phyloP scores from a whole-genome alignment of 2,888 invertebrate species.

The Ormyrus rosae region DNA sequence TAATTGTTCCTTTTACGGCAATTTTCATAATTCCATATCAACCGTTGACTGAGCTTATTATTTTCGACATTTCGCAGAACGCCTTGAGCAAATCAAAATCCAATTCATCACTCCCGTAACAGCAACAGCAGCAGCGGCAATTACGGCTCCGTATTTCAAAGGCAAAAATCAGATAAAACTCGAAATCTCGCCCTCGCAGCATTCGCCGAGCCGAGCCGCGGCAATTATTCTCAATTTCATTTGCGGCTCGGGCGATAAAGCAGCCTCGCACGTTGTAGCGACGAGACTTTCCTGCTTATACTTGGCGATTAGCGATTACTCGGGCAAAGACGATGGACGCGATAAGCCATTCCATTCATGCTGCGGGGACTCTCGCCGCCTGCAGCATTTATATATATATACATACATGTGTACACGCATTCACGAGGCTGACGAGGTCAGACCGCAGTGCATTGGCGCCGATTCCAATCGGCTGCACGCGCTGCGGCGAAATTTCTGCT shows the following conservation, averaged over 20 bases:
- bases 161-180: too few relatives aligned
- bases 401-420: neutral
- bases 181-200: too few relatives aligned
- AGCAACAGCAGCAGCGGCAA: too few relatives aligned
- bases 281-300: neutral
- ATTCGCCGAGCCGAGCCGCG: neutral
- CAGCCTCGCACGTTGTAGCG: neutral
- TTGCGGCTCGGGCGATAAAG: neutral
- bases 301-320: slow-evolving; percentile 24
- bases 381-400: too few relatives aligned
- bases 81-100: too few relatives aligned
- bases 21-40: too few relatives aligned
- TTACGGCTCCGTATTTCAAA: too few relatives aligned
- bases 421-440: slow-evolving; percentile 6
- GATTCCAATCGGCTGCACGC: slow-evolving; percentile 41
- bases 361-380: neutral
- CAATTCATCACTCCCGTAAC: too few relatives aligned
- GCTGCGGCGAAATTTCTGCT: slow-evolving; percentile 2
- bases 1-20: too few relatives aligned
- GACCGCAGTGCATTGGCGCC: slow-evolving; percentile 35
- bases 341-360: slow-evolving; percentile 40
- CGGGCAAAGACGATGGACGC: slow-evolving; percentile 11
- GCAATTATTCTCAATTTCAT: slow-evolving; percentile 14
- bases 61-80: too few relatives aligned
- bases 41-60: too few relatives aligned